Evolutionary conservation across 1,140 invertebrate genomes (phyloP), one percentile per base, ranked within the genome.

Genomic region (Drosophila quadrilineata): DNA sequence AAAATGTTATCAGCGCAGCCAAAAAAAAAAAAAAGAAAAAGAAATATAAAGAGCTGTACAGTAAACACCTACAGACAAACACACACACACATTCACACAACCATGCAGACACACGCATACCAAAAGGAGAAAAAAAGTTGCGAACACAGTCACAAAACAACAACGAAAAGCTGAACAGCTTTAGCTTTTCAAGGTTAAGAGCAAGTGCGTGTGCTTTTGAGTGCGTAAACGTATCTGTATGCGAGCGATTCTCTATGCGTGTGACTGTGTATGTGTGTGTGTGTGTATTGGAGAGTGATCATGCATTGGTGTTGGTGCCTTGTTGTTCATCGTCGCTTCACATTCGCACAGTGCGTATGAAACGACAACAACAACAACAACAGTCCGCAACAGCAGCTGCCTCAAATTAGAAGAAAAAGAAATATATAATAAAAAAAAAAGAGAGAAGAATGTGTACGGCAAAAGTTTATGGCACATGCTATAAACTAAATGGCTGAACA

Each of bases 121-220:
- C 9, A 17, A 43, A 57, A 46, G 48, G 29, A 58, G 29, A 64
- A 16, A 17, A 52, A 46, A 70, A 53, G 22, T 43, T 43, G 40
- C 40, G 40, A 43, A 26, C 40, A 24, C 8, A 21, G 8, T 64
- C 64, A 65, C 21, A 72, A 71, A 35, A n/a, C n/a, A 70, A 67
- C 36, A 64, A 54, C 50, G 24, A 71, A 41, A 59, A 71, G 50
- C 38, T 65, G 45, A 59, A 43, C 57, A 49, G 33, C 64, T 80
- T 80, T 71, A 41, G 26, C 40, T 73, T 82, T 84, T 85, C 77
- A 84, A 84, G 77, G 77, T 84, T 84, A 84, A 84, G 70, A 85
- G 59, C 77, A 85, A 84, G 77, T 84, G 77, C 77, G 77, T 82
- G 72, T 72, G 72, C 56, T 43, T 71, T 29, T 59, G 28, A 29